Conservation (phyloP, 2,888 invertebrate species). For the Nycteola revayana region DNA sequence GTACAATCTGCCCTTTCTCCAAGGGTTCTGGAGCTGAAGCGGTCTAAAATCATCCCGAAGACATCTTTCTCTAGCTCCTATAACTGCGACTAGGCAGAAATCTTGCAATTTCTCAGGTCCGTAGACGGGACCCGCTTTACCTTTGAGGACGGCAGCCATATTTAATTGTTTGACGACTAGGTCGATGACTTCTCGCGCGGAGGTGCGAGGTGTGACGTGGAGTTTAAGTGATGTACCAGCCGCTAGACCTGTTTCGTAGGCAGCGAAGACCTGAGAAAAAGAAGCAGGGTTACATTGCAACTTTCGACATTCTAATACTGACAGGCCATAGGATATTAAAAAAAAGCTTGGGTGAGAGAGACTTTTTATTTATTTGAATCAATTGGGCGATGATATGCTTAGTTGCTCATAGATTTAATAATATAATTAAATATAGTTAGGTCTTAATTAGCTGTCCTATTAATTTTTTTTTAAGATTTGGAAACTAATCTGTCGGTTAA, state of each 20-base stretch:
- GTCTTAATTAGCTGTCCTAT: too few relatives aligned
- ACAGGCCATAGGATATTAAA: too few relatives aligned
- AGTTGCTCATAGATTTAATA: too few relatives aligned
- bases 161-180: conserved; percentile 97
- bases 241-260: conserved; percentile 97
- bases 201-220: conserved; percentile 95
- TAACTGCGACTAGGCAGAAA: conserved; percentile 97
- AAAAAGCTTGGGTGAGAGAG: too few relatives aligned
- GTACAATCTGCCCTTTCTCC: conserved; percentile 96
- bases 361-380: too few relatives aligned
- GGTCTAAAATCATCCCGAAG: conserved; percentile 97
- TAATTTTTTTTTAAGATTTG: too few relatives aligned
- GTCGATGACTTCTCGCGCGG: conserved; percentile 97
- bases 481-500: too few relatives aligned
- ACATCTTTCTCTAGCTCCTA: conserved; percentile 96
- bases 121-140: conserved; percentile 93
- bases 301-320: too few relatives aligned
- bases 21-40: conserved; percentile 95
- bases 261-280: conserved; percentile 92
- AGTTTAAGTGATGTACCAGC: conserved; percentile 96
- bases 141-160: conserved; percentile 93
- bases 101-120: conserved; percentile 91
- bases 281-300: too few relatives aligned
- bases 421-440: too few relatives aligned
- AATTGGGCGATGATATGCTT: too few relatives aligned